Evolutionary conservation across 2,113 vertebrate species (phyloP).

Genomic region (Calcarius ornatus): DNA sequence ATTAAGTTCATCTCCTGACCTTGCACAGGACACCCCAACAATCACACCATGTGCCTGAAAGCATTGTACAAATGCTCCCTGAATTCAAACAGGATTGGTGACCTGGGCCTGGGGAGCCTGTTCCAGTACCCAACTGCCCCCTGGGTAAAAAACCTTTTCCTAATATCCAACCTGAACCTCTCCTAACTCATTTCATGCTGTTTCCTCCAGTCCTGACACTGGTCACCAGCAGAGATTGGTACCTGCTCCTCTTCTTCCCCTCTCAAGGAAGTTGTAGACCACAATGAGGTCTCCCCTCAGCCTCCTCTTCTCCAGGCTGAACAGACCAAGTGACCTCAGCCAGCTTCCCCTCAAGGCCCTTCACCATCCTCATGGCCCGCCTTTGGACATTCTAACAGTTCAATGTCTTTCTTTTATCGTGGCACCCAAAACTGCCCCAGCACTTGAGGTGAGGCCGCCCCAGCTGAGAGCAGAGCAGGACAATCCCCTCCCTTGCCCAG

Average conservation of each 20-base stretch:
- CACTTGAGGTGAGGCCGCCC: accelerated
- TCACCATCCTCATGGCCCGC: accelerated
- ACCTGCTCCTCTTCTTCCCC: not conserved
- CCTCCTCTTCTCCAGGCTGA: not conserved
- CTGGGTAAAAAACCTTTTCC: not conserved
- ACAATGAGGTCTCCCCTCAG: not conserved
- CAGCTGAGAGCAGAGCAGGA: not conserved
- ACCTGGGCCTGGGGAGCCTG: not conserved
- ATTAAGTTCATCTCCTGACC: not conserved
- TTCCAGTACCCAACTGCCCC: not conserved
- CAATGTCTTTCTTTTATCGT: accelerated
- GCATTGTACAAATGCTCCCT: not conserved
- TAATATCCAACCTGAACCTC: not conserved
- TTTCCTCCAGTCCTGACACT: not conserved
- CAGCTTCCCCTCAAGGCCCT: not conserved
- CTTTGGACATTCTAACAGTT: not conserved
- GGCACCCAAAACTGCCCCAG: not conserved
- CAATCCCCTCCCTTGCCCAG: not conserved
- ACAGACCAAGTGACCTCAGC: not conserved
- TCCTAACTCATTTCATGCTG: not conserved
- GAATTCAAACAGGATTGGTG: not conserved
- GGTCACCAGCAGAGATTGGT: not conserved
- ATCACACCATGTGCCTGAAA: not conserved
- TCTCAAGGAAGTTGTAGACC: not conserved
- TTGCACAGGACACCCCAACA: not conserved